Evolutionary conservation across 2,888 invertebrate species (phyloP).

Genomic region (Ophion ventricosus): DNA sequence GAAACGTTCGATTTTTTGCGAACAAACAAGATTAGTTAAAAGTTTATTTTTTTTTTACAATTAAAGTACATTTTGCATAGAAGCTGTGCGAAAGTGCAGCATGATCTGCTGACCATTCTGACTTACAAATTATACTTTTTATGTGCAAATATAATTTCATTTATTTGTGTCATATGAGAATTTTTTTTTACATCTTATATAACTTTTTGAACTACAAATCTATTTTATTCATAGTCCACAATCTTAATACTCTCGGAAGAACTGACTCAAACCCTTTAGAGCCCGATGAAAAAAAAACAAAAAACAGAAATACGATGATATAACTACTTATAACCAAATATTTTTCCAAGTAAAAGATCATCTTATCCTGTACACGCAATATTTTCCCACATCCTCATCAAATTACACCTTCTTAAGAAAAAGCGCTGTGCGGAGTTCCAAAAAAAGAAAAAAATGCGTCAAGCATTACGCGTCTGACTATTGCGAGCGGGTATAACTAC

Average conservation of each 20-base stretch:
- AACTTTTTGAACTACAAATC: neutral
- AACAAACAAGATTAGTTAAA: too few relatives aligned
- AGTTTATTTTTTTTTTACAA: neutral
- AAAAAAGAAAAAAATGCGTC: neutral
- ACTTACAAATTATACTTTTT: neutral
- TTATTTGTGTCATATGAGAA: neutral
- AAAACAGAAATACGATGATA: neutral
- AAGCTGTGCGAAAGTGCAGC: neutral
- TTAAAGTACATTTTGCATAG: neutral
- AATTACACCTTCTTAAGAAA: neutral
- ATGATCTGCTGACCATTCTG: neutral
- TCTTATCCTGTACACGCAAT: neutral
- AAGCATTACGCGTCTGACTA: slow-evolving; percentile 2
- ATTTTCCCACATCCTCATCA: neutral
- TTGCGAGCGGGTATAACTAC: neutral
- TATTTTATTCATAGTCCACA: neutral
- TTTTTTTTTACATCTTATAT: neutral
- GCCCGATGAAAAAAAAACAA: neutral
- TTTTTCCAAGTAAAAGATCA: neutral
- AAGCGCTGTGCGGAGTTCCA: too few relatives aligned
- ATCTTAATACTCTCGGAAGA: neutral
- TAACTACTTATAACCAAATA: neutral
- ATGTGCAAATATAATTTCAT: neutral
- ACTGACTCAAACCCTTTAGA: neutral
- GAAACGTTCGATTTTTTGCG: neutral